Base-by-base conservation (phyloP, 2,888 invertebrate genomes). In the Pheosia gnoma region DNA sequence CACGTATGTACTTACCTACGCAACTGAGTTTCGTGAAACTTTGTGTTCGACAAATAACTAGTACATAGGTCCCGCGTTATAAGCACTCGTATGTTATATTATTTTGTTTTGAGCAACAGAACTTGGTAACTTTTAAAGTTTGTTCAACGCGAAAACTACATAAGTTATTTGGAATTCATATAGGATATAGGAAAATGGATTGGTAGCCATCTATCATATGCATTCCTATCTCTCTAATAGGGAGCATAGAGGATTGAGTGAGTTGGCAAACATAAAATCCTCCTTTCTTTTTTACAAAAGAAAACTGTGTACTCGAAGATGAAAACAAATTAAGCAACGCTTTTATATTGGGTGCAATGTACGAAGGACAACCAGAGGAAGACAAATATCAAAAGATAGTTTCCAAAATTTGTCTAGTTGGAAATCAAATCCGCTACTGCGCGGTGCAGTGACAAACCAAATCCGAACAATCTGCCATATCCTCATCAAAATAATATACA, bases 41-140 rank as follows among this genome's bases (percentile, higher is more conserved):
- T 76, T 73, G 68, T 69, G 66, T 76, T 65, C 61, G 55, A 65
- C 60, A 66, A 68, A 74, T 71, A 74, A 63, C 59, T 58, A 60
- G 54, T 59, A 61, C 60, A 57, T 58, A 57, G 51, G 25, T 51
- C 7, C 7, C 4, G 25, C 25, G 13, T n/a, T 51, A 25, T 51
- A 7, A 51, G 25, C 51, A 51, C 51, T 25, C 7, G 25, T 25
- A 8, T 51, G 8, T 25, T 9, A 8, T 51, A 51, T 25, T 51
- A 51, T 13, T 51, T 51, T 51, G 51, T 51, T 51, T 13, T 25
- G 51, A 51, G 25, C 51, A 25, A 51, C 51, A 25, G 43, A 47
- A 51, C 25, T 51, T 25, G 51, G 25, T 25, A 51, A 51, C 8
- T 51, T 25, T 25, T 51, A 25, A 51, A 51, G 51, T 51, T 25